Evolutionary conservation across 2,888 invertebrate species (phyloP), one percentile per base, ranked within the genome.

Genomic region (Dexiosoma caninum): DNA sequence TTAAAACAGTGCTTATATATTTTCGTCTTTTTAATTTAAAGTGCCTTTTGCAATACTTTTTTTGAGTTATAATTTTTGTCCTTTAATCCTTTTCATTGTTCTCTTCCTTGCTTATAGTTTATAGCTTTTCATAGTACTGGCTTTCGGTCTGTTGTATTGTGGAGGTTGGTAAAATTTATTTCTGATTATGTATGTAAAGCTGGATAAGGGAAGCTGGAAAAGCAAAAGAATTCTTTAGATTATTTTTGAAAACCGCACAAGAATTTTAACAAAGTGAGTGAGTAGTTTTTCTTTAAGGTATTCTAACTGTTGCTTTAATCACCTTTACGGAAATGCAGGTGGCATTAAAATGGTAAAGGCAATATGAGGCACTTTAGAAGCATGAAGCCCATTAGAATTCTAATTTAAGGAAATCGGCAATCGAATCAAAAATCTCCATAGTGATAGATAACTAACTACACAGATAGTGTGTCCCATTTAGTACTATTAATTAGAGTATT

Each of bases 241-340:
- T 66, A 42, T 51, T 8, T 21, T 53, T 37, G 60, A 59, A 76
- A 76, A 76, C 75, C 70, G 66, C 59, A 76, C 14, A 67, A 60
- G 66, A 66, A 76, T 71, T 76, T 80, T 60, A 66, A 64, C 70
- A 80, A 80, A 76, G 80, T 71, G 46, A 75, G 66, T 76, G 80
- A 75, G 66, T 76, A 76, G 80, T 75, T 80, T 76, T 51, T 40
- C 40, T 64, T 57, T 55, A 70, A 77, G 70, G 77, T 57, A 77
- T 62, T 70, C 55, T 49, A 46, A 57, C 23, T 30, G n/a, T 19
- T 32, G 10, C 30, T 32, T 42, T 6, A 32, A 57, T 37, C 40
- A 66, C 27, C 37, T 37, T 40, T 30, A 27, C 27, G n/a, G 23
- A 1, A 9, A 6, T 4, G 9, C 9, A 12, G 0, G 2, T 35